phyloP scores from a whole-genome alignment of 2,888 invertebrate species.

The Drosophila nr. perissopoda region DNA sequence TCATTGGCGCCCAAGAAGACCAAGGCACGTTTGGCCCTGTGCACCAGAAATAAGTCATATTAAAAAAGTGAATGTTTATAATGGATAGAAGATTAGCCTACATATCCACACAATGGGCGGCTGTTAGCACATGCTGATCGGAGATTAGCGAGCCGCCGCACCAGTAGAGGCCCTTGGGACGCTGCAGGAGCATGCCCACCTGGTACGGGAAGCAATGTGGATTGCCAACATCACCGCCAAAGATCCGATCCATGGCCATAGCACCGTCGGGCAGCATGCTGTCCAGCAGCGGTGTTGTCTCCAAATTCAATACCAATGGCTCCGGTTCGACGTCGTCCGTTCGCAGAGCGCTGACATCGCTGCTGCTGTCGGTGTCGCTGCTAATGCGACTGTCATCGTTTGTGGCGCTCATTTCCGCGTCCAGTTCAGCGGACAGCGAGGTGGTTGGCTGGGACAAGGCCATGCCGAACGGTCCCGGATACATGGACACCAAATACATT shows the following conservation, averaged over 20 bases:
- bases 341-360: slow-evolving; percentile 10
- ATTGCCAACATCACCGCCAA: slow-evolving; percentile 82
- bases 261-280: slow-evolving; percentile 77
- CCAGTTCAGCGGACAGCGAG: slow-evolving; percentile 61
- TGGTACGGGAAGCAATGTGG: slow-evolving; percentile 83
- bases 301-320: slow-evolving; percentile 80
- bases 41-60: neutral
- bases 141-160: slow-evolving; percentile 84
- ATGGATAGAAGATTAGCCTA: slow-evolving; percentile 40
- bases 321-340: slow-evolving; percentile 52
- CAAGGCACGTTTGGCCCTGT: slow-evolving; percentile 81
- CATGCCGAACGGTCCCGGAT: slow-evolving; percentile 64
- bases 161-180: slow-evolving; percentile 83
- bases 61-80: neutral
- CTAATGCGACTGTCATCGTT: slow-evolving; percentile 53
- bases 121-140: slow-evolving; percentile 81
- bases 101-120: slow-evolving; percentile 84
- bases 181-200: slow-evolving; percentile 82
- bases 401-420: slow-evolving; percentile 70
- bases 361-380: slow-evolving; percentile 22
- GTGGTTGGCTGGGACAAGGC: slow-evolving; percentile 40
- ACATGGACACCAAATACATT: slow-evolving; percentile 83
- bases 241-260: slow-evolving; percentile 84
- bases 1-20: slow-evolving; percentile 84
- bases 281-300: slow-evolving; percentile 77